Percentiles rank a stretch among this genome's conserved stretches.
Conservation (phyloP, 2,113 vertebrate species). For the Kryptolebias marmoratus region DNA sequence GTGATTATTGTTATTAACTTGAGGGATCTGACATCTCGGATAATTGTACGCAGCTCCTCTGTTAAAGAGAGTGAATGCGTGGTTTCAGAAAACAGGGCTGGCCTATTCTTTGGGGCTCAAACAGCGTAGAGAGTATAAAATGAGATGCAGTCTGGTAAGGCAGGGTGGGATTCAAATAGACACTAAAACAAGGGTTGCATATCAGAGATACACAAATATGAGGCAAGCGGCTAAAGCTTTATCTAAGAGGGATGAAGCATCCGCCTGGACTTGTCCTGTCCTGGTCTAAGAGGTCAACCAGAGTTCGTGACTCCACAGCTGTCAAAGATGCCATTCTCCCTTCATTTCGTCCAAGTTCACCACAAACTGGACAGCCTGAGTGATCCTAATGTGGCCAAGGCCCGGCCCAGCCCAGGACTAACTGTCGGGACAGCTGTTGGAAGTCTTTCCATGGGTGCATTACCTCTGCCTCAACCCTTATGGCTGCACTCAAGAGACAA, state of each 20-base stretch:
- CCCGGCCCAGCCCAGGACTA: constrained; percentile 36
- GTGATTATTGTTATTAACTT: constrained; percentile 79
- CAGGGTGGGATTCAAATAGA: background rate
- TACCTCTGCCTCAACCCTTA: constrained; percentile 77
- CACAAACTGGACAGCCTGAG: constrained; percentile 72
- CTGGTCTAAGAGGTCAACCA: constrained; percentile 61
- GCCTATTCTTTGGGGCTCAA: constrained; percentile 19
- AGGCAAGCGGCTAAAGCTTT: background rate
- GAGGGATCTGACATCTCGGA: constrained; percentile 70
- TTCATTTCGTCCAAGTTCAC: constrained; percentile 70
- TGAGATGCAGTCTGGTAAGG: background rate
- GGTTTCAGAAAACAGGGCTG: constrained; percentile 46
- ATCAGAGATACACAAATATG: background rate
- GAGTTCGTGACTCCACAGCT: constrained; percentile 81
- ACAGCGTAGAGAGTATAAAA: constrained; percentile 3
- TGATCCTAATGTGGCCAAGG: constrained; percentile 71
- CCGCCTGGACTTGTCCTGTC: constrained; percentile 18
- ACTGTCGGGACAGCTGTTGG: constrained; percentile 76
- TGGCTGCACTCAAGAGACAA: constrained; percentile 69
- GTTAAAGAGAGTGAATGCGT: constrained; percentile 42
- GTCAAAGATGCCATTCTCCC: constrained; percentile 73
- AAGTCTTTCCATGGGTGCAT: constrained; percentile 74
- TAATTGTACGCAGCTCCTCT: constrained; percentile 67
- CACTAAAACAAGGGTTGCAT: constrained; percentile 3
- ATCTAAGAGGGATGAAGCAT: constrained; percentile 32